Base-by-base conservation (phyloP, 1,140 invertebrate genomes). In the Latrodectus geometricus region DNA sequence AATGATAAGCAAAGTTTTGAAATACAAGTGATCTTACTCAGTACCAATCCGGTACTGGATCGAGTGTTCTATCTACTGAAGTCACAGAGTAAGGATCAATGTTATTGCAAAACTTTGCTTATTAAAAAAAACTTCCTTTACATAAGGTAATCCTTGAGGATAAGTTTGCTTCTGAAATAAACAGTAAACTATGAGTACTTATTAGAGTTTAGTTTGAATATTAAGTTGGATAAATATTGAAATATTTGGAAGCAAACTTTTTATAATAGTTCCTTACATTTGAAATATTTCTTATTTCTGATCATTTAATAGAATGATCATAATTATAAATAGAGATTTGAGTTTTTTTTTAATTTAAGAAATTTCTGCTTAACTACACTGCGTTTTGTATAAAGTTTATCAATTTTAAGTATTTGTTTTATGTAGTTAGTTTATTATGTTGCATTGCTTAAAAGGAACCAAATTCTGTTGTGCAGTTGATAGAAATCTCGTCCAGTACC, bases 51-150 rank as follows among this genome's bases (percentile, higher is more conserved):
- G 72, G 75, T 86, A 77, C 48, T 50, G 83, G 83, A 65, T 61
- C 17, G n/a, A 23, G 21, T 17, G 14, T 77, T 78, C 52, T 86
- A 78, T 66, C 75, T 20, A 78, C 50, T 61, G 23, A 86, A 56
- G n/a, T 3, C 8, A 9, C 12, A 14, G 12, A 66, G 75, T 49
- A 56, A 74, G 8, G 50, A 78, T 78, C 83, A 61, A 8, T 23
- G 70, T 21, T 12, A 65, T 61, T 77, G 83, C 83, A 86, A 86
- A 72, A 72, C 65, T 78, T 70, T 20, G 83, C 83, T 86, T 23
- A n/a, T 35, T 35, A 23, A 49, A 48, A 49, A 23, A 49, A 11
- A 35, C 35, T 17, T 68, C n/a, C 73, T 61, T 81, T 54, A 70
- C 9, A 70, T 17, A 69, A 79, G 23, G 66, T 79, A 52, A 49